These are phyloP conservation scores for Drosophila phalerata DNA, from an alignment of 2,888 invertebrate genomes.

Conservation along the genomic window DNA sequence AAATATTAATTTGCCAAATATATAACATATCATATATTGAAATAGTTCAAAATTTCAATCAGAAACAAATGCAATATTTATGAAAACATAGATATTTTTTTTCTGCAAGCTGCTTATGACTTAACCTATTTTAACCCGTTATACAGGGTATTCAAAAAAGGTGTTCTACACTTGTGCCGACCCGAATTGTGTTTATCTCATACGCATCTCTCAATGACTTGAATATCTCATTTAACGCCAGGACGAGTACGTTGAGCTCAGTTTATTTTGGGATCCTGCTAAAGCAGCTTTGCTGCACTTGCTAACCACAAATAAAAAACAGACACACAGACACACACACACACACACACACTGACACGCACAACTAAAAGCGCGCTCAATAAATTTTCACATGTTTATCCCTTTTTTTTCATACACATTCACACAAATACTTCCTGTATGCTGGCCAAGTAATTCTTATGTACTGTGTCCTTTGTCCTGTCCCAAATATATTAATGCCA, in stretches of 20 bases:
- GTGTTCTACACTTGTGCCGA: slow-evolving; percentile 56
- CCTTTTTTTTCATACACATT: slow-evolving; percentile 53
- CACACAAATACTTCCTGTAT: slow-evolving; percentile 27
- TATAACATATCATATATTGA: too few relatives aligned
- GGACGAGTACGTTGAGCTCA: slow-evolving; percentile 65
- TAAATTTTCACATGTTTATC: slow-evolving; percentile 77
- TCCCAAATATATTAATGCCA: slow-evolving; percentile 35
- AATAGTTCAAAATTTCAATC: too few relatives aligned
- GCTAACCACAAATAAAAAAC: slow-evolving; percentile 39
- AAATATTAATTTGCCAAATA: too few relatives aligned
- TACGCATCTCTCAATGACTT: slow-evolving; percentile 73
- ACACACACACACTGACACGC: slow-evolving; percentile 10
- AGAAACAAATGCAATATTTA: too few relatives aligned
- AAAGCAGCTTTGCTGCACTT: slow-evolving; percentile 52
- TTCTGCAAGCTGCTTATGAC: background rate
- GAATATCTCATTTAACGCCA: slow-evolving; percentile 82
- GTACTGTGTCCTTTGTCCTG: slow-evolving; percentile 47
- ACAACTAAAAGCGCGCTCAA: slow-evolving; percentile 63
- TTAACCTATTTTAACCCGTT: background rate
- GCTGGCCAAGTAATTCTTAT: slow-evolving; percentile 52
- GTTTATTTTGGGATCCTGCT: slow-evolving; percentile 34
- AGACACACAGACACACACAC: slow-evolving; percentile 22
- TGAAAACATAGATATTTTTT: background rate
- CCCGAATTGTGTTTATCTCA: slow-evolving; percentile 74
- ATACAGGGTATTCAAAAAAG: slow-evolving; percentile 27